These are phyloP conservation scores for Dorcus parallelipipedus DNA, from an alignment of 2,888 invertebrate genomes.

Conservation along the genomic window DNA sequence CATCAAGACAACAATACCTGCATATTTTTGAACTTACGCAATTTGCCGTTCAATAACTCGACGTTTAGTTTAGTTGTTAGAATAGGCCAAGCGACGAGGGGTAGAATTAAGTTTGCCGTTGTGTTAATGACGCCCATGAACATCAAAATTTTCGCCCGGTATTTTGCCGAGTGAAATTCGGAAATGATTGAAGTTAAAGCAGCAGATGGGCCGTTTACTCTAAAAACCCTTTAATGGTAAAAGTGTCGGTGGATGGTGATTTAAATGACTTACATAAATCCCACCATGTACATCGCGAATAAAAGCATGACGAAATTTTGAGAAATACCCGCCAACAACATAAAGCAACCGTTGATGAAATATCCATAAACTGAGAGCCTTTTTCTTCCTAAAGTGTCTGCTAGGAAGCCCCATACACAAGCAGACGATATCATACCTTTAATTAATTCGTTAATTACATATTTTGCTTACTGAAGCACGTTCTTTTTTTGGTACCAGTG, in stretches of 20 bases:
- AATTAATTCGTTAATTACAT: conserved; percentile 10
- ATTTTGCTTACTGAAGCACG: background rate
- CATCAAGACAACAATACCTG: background rate
- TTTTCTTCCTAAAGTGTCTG: conserved; percentile 69
- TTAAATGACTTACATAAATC: conserved; percentile 63
- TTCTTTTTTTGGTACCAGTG: conserved; percentile 51
- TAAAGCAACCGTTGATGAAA: conserved; percentile 60
- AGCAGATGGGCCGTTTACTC: conserved; percentile 70
- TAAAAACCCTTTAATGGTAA: conserved; percentile 35
- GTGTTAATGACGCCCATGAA: conserved; percentile 66
- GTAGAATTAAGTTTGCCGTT: conserved; percentile 60
- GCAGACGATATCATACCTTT: conserved; percentile 74
- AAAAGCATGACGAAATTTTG: conserved; percentile 65
- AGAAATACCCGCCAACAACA: conserved; percentile 61
- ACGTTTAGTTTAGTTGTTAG: conserved; percentile 61
- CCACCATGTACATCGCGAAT: conserved; percentile 66
- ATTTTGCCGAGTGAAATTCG: conserved; percentile 66
- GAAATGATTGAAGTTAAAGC: conserved; percentile 69
- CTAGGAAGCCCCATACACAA: conserved; percentile 73
- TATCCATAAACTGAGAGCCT: conserved; percentile 66
- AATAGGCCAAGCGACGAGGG: conserved; percentile 68
- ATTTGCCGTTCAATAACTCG: conserved; percentile 43
- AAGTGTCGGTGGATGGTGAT: background rate
- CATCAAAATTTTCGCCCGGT: conserved; percentile 63
- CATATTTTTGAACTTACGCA: conserved; percentile 34